Evolutionary conservation across 2,888 invertebrate species (phyloP), one percentile per base, ranked within the genome.

Genomic region (Synergus gifuensis): DNA sequence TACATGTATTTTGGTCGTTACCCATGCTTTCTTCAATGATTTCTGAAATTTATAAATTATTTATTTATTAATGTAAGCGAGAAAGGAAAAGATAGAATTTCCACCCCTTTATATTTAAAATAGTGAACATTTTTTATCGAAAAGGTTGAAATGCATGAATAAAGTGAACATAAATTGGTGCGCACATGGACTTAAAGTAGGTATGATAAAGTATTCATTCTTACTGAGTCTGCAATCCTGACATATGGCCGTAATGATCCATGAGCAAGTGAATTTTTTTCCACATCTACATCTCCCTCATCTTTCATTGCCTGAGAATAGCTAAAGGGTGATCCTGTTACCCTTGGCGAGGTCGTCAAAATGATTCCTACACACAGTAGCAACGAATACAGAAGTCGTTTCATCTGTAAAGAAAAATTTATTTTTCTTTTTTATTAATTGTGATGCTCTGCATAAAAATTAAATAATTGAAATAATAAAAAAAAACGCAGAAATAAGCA

Each of bases 1-100:
- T 62, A 12, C 28, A 40, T 16, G 14, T 76, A 63, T 40, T 62
- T 44, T 63, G 14, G 44, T 63, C 18, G n/a, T 28, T 5, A 63
- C 63, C 76, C 76, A 76, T 14, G 76, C 44, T n/a, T 42, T 62
- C 42, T 62, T 44, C 18, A 28, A 11, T 28, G 63, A 76, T 63
- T 28, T 63, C 69, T 69, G 69, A 9, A 69, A 69, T 14, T 42
- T 1, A 42, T n/a, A 18, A 36, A 18, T 14, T 40, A 40, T 64
- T 64, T 64, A 36, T 16, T 36, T 36, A 8, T 49, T 7, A 49
- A 16, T 36, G 36, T 5, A 36, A 36, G 28, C 28, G 14, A 11
- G 16, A 49, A 49, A 49, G 5, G 14, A 1, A 49, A 7, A 36
- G 36, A 36, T 36, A 36, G 5, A 36, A 36, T 7, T 36, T 36